Percentiles rank a stretch among this genome's conserved stretches.
Evolutionary conservation across 1,140 invertebrate species (phyloP).

Genomic region (Drosophila kepulauana): DNA sequence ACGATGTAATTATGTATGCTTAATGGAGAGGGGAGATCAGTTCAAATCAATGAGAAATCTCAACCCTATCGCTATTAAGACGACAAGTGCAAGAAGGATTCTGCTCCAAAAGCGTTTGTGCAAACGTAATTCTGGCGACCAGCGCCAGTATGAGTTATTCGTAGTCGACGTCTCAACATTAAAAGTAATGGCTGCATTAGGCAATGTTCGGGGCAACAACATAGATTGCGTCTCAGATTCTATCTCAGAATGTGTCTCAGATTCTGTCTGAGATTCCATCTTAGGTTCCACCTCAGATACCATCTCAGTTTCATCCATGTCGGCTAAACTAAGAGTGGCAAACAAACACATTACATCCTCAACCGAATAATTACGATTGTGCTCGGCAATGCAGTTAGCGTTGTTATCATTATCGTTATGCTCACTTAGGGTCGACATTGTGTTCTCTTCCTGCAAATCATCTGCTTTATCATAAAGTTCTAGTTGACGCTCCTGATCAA

Average conservation of each 20-base stretch:
- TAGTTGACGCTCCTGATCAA: slow-evolving; percentile 47
- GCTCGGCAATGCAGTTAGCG: slow-evolving; percentile 30
- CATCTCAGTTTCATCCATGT: background rate
- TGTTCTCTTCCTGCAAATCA: background rate
- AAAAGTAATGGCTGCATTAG: slow-evolving; percentile 31
- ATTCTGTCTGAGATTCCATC: background rate
- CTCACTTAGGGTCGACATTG: background rate
- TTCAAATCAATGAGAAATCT: background rate
- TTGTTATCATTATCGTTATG: slow-evolving; percentile 32
- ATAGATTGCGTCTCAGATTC: background rate
- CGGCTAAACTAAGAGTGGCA: background rate
- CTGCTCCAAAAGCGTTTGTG: slow-evolving; percentile 14
- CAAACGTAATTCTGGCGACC: slow-evolving; percentile 20
- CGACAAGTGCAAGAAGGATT: background rate
- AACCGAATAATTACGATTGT: slow-evolving; percentile 37
- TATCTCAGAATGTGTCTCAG: too few relatives aligned
- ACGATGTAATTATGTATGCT: background rate
- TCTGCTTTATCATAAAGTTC: background rate
- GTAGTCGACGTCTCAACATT: slow-evolving; percentile 7
- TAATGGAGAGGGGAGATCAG: background rate
- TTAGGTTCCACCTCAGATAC: background rate
- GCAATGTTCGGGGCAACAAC: background rate
- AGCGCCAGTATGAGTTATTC: slow-evolving; percentile 6
- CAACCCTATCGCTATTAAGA: background rate
- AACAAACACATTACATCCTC: background rate